Percentiles rank a stretch among this genome's conserved stretches.
Conservation (phyloP, 1,140 invertebrate species). For the Calephelis virginiensis region DNA sequence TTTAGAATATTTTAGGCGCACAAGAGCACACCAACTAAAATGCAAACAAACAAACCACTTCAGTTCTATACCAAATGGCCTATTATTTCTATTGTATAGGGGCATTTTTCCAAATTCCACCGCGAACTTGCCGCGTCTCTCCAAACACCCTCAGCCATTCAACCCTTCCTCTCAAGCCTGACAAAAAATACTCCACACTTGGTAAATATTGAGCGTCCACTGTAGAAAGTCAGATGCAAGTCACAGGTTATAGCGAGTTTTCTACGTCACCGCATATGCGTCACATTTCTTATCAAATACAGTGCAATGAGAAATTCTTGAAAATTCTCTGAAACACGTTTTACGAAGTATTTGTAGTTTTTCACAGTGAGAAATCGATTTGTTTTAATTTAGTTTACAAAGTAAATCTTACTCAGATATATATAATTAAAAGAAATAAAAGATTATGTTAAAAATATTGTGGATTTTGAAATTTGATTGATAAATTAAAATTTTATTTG, state of each 20-base stretch:
- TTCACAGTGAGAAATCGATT: too few species aligned
- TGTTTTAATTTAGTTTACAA: too few species aligned
- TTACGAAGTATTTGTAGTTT: too few species aligned
- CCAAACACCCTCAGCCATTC: slow-evolving; percentile 72
- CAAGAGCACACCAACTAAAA: background rate
- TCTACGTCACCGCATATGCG: background rate
- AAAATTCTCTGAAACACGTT: too few species aligned
- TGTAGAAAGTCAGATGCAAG: slow-evolving; percentile 37
- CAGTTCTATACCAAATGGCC: slow-evolving; percentile 16
- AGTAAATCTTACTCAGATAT: too few species aligned
- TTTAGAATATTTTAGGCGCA: slow-evolving; percentile 10
- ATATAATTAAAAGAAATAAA: too few species aligned
- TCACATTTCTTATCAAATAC: too few species aligned
- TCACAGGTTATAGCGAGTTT: background rate
- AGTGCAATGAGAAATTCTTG: too few species aligned
- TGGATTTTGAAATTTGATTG: too few species aligned
- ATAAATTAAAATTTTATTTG: too few species aligned
- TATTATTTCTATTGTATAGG: slow-evolving; percentile 41
- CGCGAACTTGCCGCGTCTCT: slow-evolving; percentile 54
- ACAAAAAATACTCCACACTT: slow-evolving; percentile 73
- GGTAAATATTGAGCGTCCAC: slow-evolving; percentile 69
- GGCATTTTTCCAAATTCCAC: slow-evolving; percentile 59
- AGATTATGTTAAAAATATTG: too few species aligned
- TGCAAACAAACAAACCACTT: slow-evolving; percentile 12
- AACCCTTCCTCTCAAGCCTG: slow-evolving; percentile 72